These are phyloP conservation scores for Micrasema longulum DNA, from an alignment of 1,140 invertebrate genomes.

Conservation along the genomic window DNA sequence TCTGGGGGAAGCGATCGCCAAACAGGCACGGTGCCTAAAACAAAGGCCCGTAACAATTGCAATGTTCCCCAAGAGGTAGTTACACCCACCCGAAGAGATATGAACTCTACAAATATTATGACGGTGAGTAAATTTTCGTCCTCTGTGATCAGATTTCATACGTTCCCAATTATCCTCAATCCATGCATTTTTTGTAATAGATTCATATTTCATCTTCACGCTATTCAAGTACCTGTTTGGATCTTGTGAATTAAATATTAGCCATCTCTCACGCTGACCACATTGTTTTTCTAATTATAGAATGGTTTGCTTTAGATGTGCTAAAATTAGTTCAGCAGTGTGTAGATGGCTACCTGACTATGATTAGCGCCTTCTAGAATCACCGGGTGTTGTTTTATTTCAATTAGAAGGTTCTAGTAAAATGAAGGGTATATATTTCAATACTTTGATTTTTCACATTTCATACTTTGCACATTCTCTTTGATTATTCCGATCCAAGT, in stretches of 20 bases:
- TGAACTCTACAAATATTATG: slow-evolving; percentile 63
- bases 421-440: too few relatives aligned
- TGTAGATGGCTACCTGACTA: slow-evolving; percentile 12
- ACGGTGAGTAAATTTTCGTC: slow-evolving; percentile 58
- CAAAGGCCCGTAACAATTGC: slow-evolving; percentile 64
- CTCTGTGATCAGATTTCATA: too few relatives aligned
- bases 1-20: slow-evolving; percentile 55
- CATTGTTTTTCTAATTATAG: slow-evolving; percentile 23
- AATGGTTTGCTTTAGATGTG: slow-evolving; percentile 10
- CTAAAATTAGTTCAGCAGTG: slow-evolving; percentile 32
- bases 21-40: slow-evolving; percentile 67
- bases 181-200: not conserved
- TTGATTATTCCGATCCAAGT: too few relatives aligned
- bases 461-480: too few relatives aligned
- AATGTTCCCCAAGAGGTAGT: slow-evolving; percentile 68
- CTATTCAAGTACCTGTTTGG: slow-evolving; percentile 2
- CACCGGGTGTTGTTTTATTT: too few relatives aligned
- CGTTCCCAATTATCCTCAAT: not conserved
- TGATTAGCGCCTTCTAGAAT: slow-evolving; percentile 31
- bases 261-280: slow-evolving; percentile 12
- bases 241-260: not conserved
- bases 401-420: too few relatives aligned
- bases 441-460: too few relatives aligned
- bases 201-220: too few relatives aligned
- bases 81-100: slow-evolving; percentile 66